A percentile compares a stretch with the other conserved stretches of the same genome.
These are phyloP conservation scores for Microtus pennsylvanicus DNA, from an alignment of 2,113 vertebrate species.

Conservation along the genomic window DNA sequence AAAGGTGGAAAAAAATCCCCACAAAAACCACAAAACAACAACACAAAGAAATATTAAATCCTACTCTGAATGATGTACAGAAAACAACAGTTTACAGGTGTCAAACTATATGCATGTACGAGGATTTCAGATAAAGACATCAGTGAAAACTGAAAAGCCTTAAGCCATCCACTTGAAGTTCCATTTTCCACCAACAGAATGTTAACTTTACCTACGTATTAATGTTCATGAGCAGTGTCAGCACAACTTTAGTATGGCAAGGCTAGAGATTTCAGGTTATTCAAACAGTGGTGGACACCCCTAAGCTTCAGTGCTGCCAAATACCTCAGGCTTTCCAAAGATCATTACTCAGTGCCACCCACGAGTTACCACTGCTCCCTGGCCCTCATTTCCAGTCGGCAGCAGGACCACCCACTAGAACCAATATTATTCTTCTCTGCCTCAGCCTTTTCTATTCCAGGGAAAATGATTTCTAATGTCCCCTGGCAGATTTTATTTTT, in stretches of 20 bases:
- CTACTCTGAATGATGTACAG: background rate
- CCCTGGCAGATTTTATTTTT: slow-evolving; percentile 66
- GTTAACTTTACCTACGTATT: background rate
- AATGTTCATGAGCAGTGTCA: background rate
- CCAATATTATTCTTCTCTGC: slow-evolving; percentile 71
- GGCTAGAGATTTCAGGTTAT: slow-evolving; percentile 54
- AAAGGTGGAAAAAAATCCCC: too few relatives aligned
- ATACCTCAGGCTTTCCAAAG: slow-evolving; percentile 51
- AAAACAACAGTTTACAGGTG: slow-evolving; percentile 49
- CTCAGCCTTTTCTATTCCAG: slow-evolving; percentile 70
- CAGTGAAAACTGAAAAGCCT: slow-evolving; percentile 50
- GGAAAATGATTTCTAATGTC: slow-evolving; percentile 64
- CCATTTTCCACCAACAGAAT: background rate
- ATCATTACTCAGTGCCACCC: slow-evolving; percentile 60
- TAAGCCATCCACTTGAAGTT: background rate
- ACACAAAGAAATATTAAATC: background rate
- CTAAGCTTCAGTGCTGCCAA: slow-evolving; percentile 44
- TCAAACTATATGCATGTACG: slow-evolving; percentile 36
- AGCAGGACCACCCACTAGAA: slow-evolving; percentile 75
- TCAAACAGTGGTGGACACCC: slow-evolving; percentile 35
- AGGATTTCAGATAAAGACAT: slow-evolving; percentile 49
- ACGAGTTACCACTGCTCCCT: slow-evolving; percentile 52
- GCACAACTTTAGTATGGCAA: slow-evolving; percentile 19
- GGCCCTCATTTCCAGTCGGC: slow-evolving; percentile 21
- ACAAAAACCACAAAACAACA: too few relatives aligned